These are phyloP conservation scores for Chromis chromis DNA, from an alignment of 2,797 vertebrate genomes.

Conservation along the genomic window DNA sequence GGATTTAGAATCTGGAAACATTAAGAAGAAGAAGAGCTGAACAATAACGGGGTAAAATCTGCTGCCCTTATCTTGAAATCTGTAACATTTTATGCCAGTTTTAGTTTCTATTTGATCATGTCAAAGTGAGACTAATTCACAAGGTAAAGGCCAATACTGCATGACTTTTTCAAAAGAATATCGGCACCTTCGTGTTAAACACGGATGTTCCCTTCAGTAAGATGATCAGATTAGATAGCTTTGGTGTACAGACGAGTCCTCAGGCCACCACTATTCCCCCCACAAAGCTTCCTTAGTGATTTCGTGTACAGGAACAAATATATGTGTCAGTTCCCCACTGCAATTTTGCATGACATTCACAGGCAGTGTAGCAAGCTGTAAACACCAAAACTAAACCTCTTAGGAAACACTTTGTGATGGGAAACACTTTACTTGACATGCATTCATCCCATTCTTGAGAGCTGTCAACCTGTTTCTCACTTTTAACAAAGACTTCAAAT, in stretches of 20 bases:
- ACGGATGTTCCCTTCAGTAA: background rate
- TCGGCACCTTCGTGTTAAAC: conserved; percentile 4
- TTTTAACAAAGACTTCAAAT: background rate
- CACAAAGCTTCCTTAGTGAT: background rate
- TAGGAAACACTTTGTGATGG: background rate
- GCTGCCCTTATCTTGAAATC: too few species aligned
- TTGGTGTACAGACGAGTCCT: background rate
- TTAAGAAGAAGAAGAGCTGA: conserved; percentile 27
- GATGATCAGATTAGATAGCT: conserved; percentile 22
- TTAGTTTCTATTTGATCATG: background rate
- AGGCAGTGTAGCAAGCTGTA: background rate
- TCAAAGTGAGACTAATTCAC: conserved; percentile 6
- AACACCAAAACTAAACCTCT: background rate
- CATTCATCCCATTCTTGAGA: background rate
- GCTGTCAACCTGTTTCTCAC: background rate
- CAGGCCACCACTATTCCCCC: background rate
- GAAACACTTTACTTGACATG: background rate
- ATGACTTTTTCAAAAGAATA: background rate
- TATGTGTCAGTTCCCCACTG: background rate
- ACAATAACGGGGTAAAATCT: background rate
- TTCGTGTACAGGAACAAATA: background rate
- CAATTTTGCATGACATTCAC: too few species aligned
- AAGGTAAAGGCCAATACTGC: background rate
- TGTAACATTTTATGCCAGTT: background rate
- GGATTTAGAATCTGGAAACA: conserved; percentile 39